phyloP scores from a whole-genome alignment of 2,113 vertebrate genomes.

The Sardina pilchardus region DNA sequence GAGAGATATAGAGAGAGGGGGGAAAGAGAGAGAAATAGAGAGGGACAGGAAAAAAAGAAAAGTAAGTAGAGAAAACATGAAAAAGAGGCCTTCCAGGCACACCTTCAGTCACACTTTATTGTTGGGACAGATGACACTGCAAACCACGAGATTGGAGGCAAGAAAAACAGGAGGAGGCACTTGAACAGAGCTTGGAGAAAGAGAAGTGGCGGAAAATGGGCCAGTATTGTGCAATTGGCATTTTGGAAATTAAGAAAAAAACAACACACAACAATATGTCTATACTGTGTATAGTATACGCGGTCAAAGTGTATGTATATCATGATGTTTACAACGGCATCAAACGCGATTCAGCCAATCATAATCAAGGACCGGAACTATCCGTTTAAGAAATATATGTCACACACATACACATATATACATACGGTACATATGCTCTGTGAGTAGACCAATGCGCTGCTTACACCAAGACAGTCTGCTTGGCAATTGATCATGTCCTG shows the following conservation, averaged over 20 bases:
- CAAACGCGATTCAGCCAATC: too few species aligned
- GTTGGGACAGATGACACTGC: slow-evolving; percentile 47
- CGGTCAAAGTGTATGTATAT: too few species aligned
- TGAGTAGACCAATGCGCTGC: slow-evolving; percentile 32
- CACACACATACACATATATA: slow-evolving; percentile 33
- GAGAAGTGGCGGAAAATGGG: neutral
- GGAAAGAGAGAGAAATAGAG: too few species aligned
- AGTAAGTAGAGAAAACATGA: slow-evolving; percentile 32
- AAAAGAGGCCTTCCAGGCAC: slow-evolving; percentile 40
- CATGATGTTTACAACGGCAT: too few species aligned
- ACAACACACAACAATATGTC: neutral
- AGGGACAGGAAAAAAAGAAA: slow-evolving; percentile 8
- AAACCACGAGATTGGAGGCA: slow-evolving; percentile 35
- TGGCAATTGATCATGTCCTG: slow-evolving; percentile 44
- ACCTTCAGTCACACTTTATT: slow-evolving; percentile 54
- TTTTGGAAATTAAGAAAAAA: slow-evolving; percentile 25
- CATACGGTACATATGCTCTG: slow-evolving; percentile 24
- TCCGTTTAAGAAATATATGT: slow-evolving; percentile 24
- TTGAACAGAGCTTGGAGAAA: slow-evolving; percentile 14
- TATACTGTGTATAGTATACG: too few species aligned
- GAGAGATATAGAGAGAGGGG: neutral
- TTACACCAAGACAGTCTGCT: slow-evolving; percentile 21
- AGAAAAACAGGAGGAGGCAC: slow-evolving; percentile 31
- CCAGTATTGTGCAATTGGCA: slow-evolving; percentile 33
- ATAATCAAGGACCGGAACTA: too few species aligned